phyloP scores from a whole-genome alignment of 1,140 invertebrate species.

The Lycorma delicatula region DNA sequence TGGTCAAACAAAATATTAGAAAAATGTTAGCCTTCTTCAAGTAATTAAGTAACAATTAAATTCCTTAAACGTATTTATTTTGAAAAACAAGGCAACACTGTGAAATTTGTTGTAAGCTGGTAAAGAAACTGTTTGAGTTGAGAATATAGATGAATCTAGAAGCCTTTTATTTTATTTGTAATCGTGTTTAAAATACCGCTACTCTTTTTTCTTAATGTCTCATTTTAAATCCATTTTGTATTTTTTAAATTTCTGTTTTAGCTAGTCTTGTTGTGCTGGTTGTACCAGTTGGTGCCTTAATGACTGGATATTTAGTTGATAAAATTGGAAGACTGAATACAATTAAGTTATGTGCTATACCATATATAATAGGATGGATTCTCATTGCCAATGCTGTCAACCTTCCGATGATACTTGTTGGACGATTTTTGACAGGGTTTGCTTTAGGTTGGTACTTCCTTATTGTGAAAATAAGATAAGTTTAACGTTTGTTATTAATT shows the following conservation, averaged over 20 bases:
- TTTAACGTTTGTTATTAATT: not conserved
- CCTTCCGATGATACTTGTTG: conserved; percentile 45
- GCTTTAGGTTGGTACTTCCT: conserved; percentile 28
- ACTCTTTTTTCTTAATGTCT: no score
- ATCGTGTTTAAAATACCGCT: no score
- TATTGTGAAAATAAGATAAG: not conserved
- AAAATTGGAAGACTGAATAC: conserved; percentile 50
- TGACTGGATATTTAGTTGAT: conserved; percentile 51
- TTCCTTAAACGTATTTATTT: no score
- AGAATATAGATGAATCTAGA: no score
- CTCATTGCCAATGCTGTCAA: conserved; percentile 44
- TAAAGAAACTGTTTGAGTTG: no score
- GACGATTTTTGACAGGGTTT: conserved; percentile 54
- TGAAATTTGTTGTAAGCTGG: no score
- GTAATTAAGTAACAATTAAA: no score
- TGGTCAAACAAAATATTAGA: no score
- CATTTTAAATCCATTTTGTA: no score
- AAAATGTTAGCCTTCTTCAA: no score
- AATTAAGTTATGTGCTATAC: conserved; percentile 49
- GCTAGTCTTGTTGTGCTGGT: conserved; percentile 46
- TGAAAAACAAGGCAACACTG: no score
- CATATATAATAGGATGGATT: conserved; percentile 52
- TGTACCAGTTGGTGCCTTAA: conserved; percentile 43
- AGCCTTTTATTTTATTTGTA: no score
- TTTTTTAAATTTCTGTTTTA: conserved; percentile 32